A percentile compares a stretch with the other conserved stretches of the same genome.
Conservation (phyloP, 2,888 invertebrate species). For the Carterocephalus palaemon region DNA sequence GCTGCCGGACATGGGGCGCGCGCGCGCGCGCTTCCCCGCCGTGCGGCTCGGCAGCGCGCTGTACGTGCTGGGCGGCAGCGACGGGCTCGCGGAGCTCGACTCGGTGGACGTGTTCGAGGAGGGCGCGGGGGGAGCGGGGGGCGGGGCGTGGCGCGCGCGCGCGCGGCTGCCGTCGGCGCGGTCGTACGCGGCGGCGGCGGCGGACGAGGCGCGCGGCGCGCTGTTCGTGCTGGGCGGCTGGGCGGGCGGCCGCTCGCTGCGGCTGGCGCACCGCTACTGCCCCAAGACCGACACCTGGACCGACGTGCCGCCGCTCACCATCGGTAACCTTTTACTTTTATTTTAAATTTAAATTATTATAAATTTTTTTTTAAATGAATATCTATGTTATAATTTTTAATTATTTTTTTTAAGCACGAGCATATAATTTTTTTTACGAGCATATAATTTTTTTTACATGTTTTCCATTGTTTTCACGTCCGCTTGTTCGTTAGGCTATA, state of each 20-base stretch:
- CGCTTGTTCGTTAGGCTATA: too few species aligned
- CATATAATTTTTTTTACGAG: too few species aligned
- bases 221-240: conserved; percentile 87
- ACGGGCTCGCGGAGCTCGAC: conserved; percentile 89
- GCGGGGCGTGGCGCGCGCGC: conserved; percentile 37
- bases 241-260: conserved; percentile 80
- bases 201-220: conserved; percentile 76
- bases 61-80: conserved; percentile 90
- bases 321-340: conserved; percentile 43
- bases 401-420: too few species aligned
- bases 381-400: too few species aligned
- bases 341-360: too few species aligned
- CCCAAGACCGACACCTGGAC: conserved; percentile 82
- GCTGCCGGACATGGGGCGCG: conserved; percentile 84
- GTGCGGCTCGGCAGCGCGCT: conserved; percentile 81
- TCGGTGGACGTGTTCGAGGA: conserved; percentile 56
- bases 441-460: too few species aligned
- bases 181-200: conserved; percentile 86
- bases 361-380: too few species aligned
- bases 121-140: conserved; percentile 27
- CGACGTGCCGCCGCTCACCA: conserved; percentile 82
- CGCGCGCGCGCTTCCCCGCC: conserved; percentile 88
- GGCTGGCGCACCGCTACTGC: conserved; percentile 85
- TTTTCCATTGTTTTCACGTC: too few species aligned
- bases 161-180: conserved; percentile 74